These are phyloP conservation scores for Edolisoma coerulescens DNA, from an alignment of 2,113 vertebrate genomes.

Conservation along the genomic window DNA sequence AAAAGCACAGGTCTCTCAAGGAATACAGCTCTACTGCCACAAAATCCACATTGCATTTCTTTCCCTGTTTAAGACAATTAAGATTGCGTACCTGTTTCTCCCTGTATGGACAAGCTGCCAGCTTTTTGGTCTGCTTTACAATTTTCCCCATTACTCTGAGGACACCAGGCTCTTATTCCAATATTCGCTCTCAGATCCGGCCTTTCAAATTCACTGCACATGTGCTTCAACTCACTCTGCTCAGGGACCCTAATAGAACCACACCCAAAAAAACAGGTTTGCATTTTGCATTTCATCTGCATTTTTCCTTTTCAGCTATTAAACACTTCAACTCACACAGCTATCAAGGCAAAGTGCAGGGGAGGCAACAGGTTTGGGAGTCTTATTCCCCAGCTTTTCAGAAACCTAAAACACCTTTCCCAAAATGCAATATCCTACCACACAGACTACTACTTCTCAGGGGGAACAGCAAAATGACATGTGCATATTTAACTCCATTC, in stretches of 20 bases:
- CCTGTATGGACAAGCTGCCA: slow-evolving; percentile 36
- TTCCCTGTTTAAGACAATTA: not conserved
- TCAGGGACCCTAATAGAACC: slow-evolving; percentile 77
- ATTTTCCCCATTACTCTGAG: slow-evolving; percentile 68
- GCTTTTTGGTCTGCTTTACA: slow-evolving; percentile 64
- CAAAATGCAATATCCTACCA: not conserved
- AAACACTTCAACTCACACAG: not conserved
- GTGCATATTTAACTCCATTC: not conserved
- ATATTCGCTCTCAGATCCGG: slow-evolving; percentile 65
- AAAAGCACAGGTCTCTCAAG: not conserved
- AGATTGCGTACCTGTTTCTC: slow-evolving; percentile 66
- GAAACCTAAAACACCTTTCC: not conserved
- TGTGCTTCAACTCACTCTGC: slow-evolving; percentile 78
- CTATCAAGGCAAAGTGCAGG: not conserved
- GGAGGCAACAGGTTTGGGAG: not conserved
- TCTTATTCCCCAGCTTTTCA: not conserved
- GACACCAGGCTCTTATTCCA: slow-evolving; percentile 75
- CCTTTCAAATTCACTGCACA: slow-evolving; percentile 79
- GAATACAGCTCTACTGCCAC: not conserved
- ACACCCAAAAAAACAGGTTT: not conserved
- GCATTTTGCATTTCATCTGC: not conserved
- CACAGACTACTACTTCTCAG: not conserved
- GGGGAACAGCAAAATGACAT: not conserved
- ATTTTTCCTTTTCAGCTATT: not conserved
- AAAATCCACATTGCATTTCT: not conserved